phyloP scores from a whole-genome alignment of 2,888 invertebrate genomes.

The Theodoxus fluviatilis region DNA sequence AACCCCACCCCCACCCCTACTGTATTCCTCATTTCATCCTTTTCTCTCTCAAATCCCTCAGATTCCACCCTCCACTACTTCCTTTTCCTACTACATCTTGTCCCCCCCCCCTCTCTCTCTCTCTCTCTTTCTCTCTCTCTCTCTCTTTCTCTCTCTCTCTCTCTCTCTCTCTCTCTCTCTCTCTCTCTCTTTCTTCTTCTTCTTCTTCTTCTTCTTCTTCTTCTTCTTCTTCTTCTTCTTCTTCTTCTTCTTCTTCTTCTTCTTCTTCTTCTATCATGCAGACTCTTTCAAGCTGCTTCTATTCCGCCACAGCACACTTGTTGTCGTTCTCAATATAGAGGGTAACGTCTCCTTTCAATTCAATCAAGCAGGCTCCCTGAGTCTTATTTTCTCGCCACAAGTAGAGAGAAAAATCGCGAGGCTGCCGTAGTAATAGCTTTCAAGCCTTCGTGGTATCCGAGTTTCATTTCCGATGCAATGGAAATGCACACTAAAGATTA shows the following conservation, averaged over 20 bases:
- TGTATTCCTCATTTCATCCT: neutral
- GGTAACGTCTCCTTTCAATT: too few species aligned
- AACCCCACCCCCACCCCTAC: conserved; percentile 1
- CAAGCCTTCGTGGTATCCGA: too few species aligned
- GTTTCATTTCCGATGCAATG: too few species aligned
- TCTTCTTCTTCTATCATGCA: neutral
- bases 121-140: neutral
- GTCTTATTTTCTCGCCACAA: too few species aligned
- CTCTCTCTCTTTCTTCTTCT: conserved; percentile 5
- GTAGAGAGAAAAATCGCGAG: too few species aligned
- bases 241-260: neutral
- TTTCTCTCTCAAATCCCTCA: neutral
- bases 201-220: neutral
- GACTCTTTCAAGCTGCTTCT: neutral
- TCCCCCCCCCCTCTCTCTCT: conserved; percentile 14
- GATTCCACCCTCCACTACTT: too few species aligned
- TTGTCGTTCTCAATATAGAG: too few species aligned
- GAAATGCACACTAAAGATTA: too few species aligned
- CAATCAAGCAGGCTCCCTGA: too few species aligned
- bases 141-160: neutral
- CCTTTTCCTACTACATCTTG: too few species aligned
- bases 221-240: conserved; percentile 7
- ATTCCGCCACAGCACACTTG: neutral
- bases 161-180: conserved; percentile 6
- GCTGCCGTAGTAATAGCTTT: too few species aligned